phyloP scores from a whole-genome alignment of 2,113 vertebrate species.

The Oncorhynchus mykiss region DNA sequence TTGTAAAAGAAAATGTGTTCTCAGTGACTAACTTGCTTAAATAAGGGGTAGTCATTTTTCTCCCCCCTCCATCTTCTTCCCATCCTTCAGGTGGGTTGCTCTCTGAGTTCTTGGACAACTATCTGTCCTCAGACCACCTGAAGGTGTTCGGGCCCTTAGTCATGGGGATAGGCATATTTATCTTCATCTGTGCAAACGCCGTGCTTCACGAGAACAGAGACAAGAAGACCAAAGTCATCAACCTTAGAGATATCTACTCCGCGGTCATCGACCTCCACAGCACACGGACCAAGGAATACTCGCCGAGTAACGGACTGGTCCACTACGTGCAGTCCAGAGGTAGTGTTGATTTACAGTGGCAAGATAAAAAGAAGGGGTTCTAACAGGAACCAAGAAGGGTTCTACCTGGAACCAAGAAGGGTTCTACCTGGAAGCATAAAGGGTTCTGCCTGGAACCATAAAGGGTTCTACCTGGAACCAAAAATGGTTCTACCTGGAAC shows the following conservation, averaged over 20 bases:
- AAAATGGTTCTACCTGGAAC: no score
- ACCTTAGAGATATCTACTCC: constrained; percentile 95
- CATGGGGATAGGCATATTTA: constrained; percentile 98
- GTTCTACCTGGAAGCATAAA: no score
- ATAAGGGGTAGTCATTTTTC: no score
- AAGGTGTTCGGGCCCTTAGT: constrained; percentile 95
- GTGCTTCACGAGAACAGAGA: constrained; percentile 96
- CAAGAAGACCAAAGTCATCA: constrained; percentile 97
- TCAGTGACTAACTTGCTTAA: no score
- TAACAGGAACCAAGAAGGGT: no score
- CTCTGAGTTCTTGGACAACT: constrained; percentile 80
- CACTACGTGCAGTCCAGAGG: constrained; percentile 79
- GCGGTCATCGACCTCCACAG: constrained; percentile 96
- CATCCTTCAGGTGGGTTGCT: constrained; percentile 70
- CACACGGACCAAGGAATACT: constrained; percentile 83
- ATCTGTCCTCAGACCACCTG: constrained; percentile 95
- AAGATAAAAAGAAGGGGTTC: no score
- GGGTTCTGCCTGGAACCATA: no score
- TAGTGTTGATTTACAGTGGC: constrained; percentile 64
- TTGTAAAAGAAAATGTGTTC: no score
- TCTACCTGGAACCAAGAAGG: no score
- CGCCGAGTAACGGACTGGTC: constrained; percentile 87
- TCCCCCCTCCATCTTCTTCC: no score
- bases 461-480: no score
- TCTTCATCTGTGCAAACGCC: constrained; percentile 97